Evolutionary conservation across 2,888 invertebrate genomes (phyloP).

Genomic region (Napeogenes inachia): DNA sequence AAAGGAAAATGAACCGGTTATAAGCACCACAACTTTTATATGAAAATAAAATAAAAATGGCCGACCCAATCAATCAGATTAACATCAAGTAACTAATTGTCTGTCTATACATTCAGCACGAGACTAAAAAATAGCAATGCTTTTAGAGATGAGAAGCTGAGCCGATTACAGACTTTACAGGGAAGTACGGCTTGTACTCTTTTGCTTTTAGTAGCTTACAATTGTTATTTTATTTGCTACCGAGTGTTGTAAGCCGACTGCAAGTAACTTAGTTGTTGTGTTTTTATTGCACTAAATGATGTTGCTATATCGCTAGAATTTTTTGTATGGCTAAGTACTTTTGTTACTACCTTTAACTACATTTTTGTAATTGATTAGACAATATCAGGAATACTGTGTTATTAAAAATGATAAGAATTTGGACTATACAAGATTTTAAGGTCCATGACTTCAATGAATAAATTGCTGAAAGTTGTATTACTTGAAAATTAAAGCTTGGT

Average conservation of each 20-base stretch:
- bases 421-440: too few species aligned
- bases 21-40: background rate
- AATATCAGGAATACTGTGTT: too few species aligned
- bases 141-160: conserved; percentile 12
- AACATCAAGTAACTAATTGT: background rate
- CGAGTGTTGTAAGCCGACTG: conserved; percentile 11
- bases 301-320: background rate
- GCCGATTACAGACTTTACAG: conserved; percentile 23
- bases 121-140: background rate
- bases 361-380: too few species aligned
- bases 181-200: conserved; percentile 13
- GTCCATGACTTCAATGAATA: too few species aligned
- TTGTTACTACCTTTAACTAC: too few species aligned
- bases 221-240: conserved; percentile 12
- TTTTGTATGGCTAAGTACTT: background rate
- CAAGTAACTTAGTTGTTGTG: background rate
- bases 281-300: background rate
- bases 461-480: too few species aligned
- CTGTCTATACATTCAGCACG: background rate
- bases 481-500: too few species aligned
- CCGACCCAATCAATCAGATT: background rate
- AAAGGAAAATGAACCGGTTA: too few species aligned
- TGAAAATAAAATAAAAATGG: background rate
- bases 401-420: too few species aligned
- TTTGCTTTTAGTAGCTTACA: conserved; percentile 15